Percentiles rank a stretch among this genome's conserved stretches.
phyloP scores from a whole-genome alignment of 2,888 invertebrate genomes.

The Ernsta delagoae region DNA sequence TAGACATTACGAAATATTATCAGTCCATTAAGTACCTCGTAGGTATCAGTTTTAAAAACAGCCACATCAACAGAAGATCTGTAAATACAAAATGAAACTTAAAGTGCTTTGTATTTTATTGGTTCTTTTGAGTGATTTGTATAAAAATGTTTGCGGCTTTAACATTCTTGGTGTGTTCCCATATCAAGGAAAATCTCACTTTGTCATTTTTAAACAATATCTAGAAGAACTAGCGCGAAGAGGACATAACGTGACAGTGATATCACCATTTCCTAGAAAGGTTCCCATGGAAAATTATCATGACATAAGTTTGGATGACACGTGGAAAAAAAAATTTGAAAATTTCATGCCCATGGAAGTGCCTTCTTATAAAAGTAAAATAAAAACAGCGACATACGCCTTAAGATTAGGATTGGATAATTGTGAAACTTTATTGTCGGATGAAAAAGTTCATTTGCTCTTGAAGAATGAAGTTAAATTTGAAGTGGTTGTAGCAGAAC shows the following conservation, averaged over 20 bases:
- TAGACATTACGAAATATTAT: no score
- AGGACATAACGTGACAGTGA: constrained; percentile 88
- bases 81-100: background rate
- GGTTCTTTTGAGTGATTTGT: background rate
- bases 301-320: constrained; percentile 78
- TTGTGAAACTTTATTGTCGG: background rate
- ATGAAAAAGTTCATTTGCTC: background rate
- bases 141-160: background rate
- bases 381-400: background rate
- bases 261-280: constrained; percentile 86
- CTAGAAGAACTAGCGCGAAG: constrained; percentile 83
- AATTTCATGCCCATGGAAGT: background rate
- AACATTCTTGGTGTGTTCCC: constrained; percentile 3
- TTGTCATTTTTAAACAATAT: constrained; percentile 85
- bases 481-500: constrained; percentile 9
- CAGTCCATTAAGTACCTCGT: no score
- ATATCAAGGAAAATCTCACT: constrained; percentile 70
- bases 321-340: constrained; percentile 27
- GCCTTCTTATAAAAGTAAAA: background rate
- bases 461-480: constrained; percentile 1
- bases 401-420: constrained; percentile 7
- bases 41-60: background rate
- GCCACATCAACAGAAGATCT: background rate
- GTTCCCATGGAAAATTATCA: constrained; percentile 77
- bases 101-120: background rate